Base-by-base conservation (phyloP, 2,113 vertebrate species). In the Bothrops jararaca region DNA sequence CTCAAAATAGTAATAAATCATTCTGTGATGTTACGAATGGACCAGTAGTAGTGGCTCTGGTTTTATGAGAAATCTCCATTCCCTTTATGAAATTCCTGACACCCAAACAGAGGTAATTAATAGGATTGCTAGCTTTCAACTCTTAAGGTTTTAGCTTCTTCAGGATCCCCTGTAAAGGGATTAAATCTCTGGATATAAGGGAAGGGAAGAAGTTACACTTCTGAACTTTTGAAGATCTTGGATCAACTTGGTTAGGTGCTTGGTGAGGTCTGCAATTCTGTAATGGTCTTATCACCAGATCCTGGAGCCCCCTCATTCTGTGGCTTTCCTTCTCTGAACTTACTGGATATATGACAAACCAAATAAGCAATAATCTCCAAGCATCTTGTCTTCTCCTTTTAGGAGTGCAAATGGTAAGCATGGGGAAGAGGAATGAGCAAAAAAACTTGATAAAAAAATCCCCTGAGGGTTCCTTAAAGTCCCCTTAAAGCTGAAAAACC, bases 231-330 rank as follows among this genome's bases (percentile, higher is more conserved):
- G 26, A 48, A 87, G 48, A 12, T 11, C 2, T 86, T 50, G 29
- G 15, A 42, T 34, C 29, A 34, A 4, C 52, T 23, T 88, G 29
- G 4, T 54, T 56, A 53, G 18, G 18, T 34, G 20, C 29, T 29
- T 53, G 52, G 18, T 88, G 52, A 88, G 8, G n/a, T 9, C 52
- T 42, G 22, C n/a, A 88, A n/a, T 54, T 34, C n/a, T 9, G 52
- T 23, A 39, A 20, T 34, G 15, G 18, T 22, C 52, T 53, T 9
- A 34, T 29, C 29, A 52, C 48, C 48, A 88, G 20, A 9, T 3
- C 29, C 6, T 8, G 52, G 20, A n/a, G 12, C 4, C 39, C 4
- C 0, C 11, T 58, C 2, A 11, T 42, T 58, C 1, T 0, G 5
- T 42, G 5, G 5, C n/a, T 89, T 8, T 50, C 50, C 9, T 39